Evolutionary conservation across 2,113 vertebrate species (phyloP), one percentile per base, ranked within the genome.

Genomic region (Elephantulus edwardii): DNA sequence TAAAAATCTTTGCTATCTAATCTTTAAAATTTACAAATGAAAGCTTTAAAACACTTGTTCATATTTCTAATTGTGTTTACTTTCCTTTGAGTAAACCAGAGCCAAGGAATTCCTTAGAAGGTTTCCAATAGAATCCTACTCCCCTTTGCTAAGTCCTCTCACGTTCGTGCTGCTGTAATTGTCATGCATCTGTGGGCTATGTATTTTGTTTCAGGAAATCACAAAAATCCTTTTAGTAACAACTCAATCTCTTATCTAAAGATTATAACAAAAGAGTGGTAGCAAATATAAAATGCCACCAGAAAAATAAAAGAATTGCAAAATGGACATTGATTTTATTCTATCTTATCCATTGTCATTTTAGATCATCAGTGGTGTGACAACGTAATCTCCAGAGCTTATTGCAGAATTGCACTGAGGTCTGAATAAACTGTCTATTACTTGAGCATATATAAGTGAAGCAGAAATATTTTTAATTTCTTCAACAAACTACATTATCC

Each of bases 181-280:
- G 12, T 82, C 35, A 82, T 62, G 46, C 24, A 85, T 72, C 40
- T 86, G 6, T 64, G 66, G 62, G 20, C 11, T 42, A 93, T 13
- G 33, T 84, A 62, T 58, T 93, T 86, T 28, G 91, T 70, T 64
- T 70, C 72, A 71, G 35, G 7, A 94, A 87, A 22, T 54, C 56
- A 60, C 42, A 91, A 81, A 80, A 81, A 40, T 76, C 26, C 48
- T 83, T 91, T 91, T 40, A 94, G 62, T 84, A 78, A 56, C 8
- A 88, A 79, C 19, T 70, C n/a, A 70, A 16, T 83, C 14, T 35
- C n/a, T 91, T 93, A 60, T 54, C 71, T 85, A 40, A 86, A 9
- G 62, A 91, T 83, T 84, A 83, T 38, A 74, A 85, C 88, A 40
- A 77, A 87, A 86, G 14, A 58, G 24, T 33, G 11, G 30, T 79